These are phyloP conservation scores for Rafetus swinhoei DNA, from an alignment of 2,113 vertebrate species.

Conservation along the genomic window DNA sequence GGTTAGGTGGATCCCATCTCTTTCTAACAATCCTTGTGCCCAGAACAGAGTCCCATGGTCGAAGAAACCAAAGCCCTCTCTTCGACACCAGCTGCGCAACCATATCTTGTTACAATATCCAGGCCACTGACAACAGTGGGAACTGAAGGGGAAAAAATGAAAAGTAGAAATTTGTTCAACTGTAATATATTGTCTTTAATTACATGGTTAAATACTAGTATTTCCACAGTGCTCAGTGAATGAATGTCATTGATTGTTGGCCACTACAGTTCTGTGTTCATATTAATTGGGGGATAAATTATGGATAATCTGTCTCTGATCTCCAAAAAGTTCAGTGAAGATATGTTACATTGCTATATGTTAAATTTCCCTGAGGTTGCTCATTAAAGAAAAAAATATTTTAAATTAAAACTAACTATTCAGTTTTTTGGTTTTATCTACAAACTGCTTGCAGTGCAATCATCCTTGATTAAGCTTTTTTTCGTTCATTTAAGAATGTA, in stretches of 20 bases:
- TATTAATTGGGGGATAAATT: neutral
- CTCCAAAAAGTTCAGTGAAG: neutral
- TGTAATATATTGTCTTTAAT: rapidly evolving
- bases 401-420: neutral
- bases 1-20: too few species aligned
- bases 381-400: neutral
- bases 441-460: neutral
- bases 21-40: too few species aligned
- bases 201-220: rapidly evolving
- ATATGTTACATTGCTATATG: neutral
- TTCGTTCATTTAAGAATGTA: neutral
- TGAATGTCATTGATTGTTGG: neutral
- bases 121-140: neutral
- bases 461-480: neutral
- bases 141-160: neutral
- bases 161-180: neutral
- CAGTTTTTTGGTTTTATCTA: neutral
- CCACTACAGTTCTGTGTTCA: neutral
- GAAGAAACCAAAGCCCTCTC: too few species aligned
- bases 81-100: too few species aligned
- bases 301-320: neutral
- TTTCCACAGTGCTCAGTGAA: neutral
- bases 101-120: neutral
- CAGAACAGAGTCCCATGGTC: too few species aligned
- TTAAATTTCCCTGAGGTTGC: neutral